Evolutionary conservation across 2,888 invertebrate species (phyloP).

Genomic region (Barypeithes pellucidus): DNA sequence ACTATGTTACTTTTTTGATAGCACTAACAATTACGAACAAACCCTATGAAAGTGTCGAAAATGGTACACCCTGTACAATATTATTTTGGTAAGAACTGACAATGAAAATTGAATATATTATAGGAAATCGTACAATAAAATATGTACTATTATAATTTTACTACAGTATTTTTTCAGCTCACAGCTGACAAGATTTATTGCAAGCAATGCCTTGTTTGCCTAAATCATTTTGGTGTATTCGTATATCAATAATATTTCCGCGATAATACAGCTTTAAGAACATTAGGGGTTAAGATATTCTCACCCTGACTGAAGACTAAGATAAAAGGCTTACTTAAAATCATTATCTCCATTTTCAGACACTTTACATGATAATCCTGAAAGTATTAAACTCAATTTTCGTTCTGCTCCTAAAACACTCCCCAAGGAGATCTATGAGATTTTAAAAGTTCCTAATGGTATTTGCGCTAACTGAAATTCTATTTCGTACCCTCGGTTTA

Average conservation of each 20-base stretch:
- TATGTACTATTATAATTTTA: too few relatives aligned
- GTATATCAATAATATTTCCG: too few relatives aligned
- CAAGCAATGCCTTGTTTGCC: too few relatives aligned
- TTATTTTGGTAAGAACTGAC: too few relatives aligned
- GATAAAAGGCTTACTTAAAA: constrained; percentile 4
- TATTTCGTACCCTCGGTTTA: neutral
- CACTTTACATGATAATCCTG: constrained; percentile 14
- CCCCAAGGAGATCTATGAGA: neutral
- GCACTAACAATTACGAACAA: too few relatives aligned
- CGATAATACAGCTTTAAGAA: neutral
- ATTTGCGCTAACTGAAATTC: constrained; percentile 4
- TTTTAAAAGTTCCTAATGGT: constrained; percentile 9
- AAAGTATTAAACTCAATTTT: constrained; percentile 12
- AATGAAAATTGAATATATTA: too few relatives aligned
- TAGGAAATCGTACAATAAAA: too few relatives aligned
- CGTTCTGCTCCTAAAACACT: neutral
- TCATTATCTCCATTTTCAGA: neutral
- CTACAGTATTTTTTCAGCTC: too few relatives aligned
- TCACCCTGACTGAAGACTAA: neutral
- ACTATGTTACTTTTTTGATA: too few relatives aligned
- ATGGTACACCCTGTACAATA: too few relatives aligned
- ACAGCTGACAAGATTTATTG: too few relatives aligned
- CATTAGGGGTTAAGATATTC: neutral
- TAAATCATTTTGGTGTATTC: neutral
- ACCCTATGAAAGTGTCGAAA: too few relatives aligned